phyloP scores from a whole-genome alignment of 2,113 vertebrate genomes.

The Gambusia affinis region DNA sequence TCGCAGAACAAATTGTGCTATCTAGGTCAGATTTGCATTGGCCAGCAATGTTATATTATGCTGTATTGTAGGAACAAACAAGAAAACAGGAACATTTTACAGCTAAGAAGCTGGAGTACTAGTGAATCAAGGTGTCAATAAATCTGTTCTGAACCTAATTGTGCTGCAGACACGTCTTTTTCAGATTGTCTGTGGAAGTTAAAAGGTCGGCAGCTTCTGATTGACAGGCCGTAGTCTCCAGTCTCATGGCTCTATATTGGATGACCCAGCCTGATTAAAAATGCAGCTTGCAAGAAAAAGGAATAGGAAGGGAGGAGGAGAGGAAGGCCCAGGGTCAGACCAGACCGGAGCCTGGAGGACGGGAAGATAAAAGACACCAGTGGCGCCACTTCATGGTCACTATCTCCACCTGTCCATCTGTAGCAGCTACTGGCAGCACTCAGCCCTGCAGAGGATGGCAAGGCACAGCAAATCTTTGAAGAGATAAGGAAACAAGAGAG shows the following conservation, averaged over 20 bases:
- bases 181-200: conserved; percentile 22
- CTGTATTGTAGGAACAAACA: background rate
- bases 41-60: conserved; percentile 2
- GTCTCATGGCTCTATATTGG: conserved; percentile 72
- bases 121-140: too few relatives aligned
- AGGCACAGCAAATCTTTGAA: conserved; percentile 50
- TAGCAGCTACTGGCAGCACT: conserved; percentile 72
- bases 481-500: conserved; percentile 57
- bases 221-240: conserved; percentile 73
- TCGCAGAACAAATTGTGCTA: conserved; percentile 38
- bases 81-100: conserved; percentile 7
- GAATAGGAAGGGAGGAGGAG: conserved; percentile 63
- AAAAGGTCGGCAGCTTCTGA: conserved; percentile 55
- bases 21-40: conserved; percentile 63
- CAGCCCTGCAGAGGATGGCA: conserved; percentile 60
- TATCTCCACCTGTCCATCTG: conserved; percentile 85
- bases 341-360: conserved; percentile 74
- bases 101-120: conserved; percentile 12
- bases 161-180: conserved; percentile 10
- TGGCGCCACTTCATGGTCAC: conserved; percentile 76
- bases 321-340: conserved; percentile 66
- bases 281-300: conserved; percentile 75
- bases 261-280: conserved; percentile 79
- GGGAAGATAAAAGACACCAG: conserved; percentile 72
- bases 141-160: conserved; percentile 11